These are phyloP conservation scores for Dorcus parallelipipedus DNA, from an alignment of 2,888 invertebrate genomes.

Conservation along the genomic window DNA sequence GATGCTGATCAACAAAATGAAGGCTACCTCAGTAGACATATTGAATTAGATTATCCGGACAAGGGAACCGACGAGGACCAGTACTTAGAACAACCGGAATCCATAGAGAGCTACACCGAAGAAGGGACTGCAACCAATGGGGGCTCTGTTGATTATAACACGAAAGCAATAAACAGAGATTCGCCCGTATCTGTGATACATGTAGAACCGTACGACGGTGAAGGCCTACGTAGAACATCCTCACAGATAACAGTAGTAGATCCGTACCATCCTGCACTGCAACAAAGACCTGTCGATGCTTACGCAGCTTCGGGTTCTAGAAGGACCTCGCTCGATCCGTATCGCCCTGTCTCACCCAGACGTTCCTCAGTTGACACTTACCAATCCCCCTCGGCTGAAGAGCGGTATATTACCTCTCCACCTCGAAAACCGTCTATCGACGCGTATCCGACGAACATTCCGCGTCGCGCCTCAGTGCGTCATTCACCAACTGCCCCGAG, in stretches of 20 bases:
- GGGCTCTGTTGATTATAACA: slow-evolving; percentile 34
- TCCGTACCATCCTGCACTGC: slow-evolving; percentile 51
- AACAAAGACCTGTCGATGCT: slow-evolving; percentile 27
- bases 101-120: slow-evolving; percentile 51
- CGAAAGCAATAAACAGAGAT: slow-evolving; percentile 45
- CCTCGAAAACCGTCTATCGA: slow-evolving; percentile 33
- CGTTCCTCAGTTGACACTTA: slow-evolving; percentile 42
- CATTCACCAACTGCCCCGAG: slow-evolving; percentile 30
- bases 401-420: slow-evolving; percentile 15
- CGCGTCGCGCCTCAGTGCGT: slow-evolving; percentile 30
- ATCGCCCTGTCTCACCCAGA: slow-evolving; percentile 49
- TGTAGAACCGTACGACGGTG: slow-evolving; percentile 42
- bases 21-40: slow-evolving; percentile 13
- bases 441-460: slow-evolving; percentile 22
- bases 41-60: slow-evolving; percentile 13
- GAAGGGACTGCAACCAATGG: slow-evolving; percentile 38
- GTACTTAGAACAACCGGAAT: slow-evolving; percentile 42
- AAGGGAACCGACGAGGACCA: slow-evolving; percentile 21
- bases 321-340: slow-evolving; percentile 26
- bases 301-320: slow-evolving; percentile 28
- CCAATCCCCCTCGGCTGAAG: slow-evolving; percentile 4
- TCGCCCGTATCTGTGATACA: slow-evolving; percentile 52
- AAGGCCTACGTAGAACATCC: slow-evolving; percentile 40
- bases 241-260: slow-evolving; percentile 54
- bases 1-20: slow-evolving; percentile 37